phyloP scores from a whole-genome alignment of 2,113 vertebrate species.

The Platysteira castanea region DNA sequence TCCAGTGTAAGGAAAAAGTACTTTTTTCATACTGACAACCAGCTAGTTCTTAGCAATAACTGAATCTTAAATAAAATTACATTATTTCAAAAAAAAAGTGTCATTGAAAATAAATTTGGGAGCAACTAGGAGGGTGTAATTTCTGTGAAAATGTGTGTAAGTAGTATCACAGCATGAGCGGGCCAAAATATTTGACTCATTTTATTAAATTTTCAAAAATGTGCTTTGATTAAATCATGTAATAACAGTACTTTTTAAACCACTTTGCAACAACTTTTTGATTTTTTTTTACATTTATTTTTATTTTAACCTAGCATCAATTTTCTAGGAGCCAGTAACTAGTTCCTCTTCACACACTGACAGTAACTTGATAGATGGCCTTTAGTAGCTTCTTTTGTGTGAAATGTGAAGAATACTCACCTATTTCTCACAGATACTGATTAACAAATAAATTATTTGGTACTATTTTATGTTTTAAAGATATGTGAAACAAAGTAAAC shows the following conservation, averaged over 20 bases:
- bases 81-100: background rate
- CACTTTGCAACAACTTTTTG: background rate
- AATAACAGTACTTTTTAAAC: background rate
- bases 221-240: background rate
- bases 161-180: background rate
- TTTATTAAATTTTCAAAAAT: background rate
- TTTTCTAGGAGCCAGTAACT: background rate
- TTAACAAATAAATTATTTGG: background rate
- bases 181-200: background rate
- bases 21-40: background rate
- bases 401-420: slow-evolving; percentile 20
- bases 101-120: background rate
- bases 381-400: background rate
- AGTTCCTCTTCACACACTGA: background rate
- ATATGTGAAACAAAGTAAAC: background rate
- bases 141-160: background rate
- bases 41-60: background rate
- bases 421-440: background rate
- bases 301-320: background rate
- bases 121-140: background rate
- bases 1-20: background rate
- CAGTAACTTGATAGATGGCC: background rate
- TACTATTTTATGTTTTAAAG: background rate
- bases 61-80: background rate
- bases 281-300: background rate